These are phyloP conservation scores for Pocillopora grandis DNA, from an alignment of 92 coral and sea anemone species.

Conservation along the genomic window DNA sequence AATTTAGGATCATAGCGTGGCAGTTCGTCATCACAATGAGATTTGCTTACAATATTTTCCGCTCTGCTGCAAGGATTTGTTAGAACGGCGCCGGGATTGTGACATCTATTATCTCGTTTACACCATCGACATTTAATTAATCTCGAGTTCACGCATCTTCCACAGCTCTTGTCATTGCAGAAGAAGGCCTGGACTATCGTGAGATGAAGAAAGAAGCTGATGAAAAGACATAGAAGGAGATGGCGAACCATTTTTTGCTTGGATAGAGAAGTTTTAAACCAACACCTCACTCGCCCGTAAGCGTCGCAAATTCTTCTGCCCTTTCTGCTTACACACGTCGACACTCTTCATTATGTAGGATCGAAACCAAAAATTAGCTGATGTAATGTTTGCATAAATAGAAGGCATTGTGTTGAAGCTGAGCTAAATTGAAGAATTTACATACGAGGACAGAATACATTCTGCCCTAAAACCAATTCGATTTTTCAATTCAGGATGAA, in stretches of 20 bases:
- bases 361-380: neutral
- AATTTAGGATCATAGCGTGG: slow-evolving; percentile 44
- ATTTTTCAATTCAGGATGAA: too few species aligned
- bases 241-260: neutral
- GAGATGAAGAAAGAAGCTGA: neutral
- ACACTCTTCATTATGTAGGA: neutral
- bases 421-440: too few species aligned
- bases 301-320: neutral
- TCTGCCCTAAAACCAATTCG: too few species aligned
- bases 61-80: slow-evolving; percentile 52
- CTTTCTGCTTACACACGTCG: neutral
- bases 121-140: slow-evolving; percentile 60
- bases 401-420: too few species aligned
- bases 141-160: slow-evolving; percentile 6
- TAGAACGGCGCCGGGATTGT: slow-evolving; percentile 33
- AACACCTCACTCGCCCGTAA: neutral
- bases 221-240: neutral
- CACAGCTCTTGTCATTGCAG: neutral
- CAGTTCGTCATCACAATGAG: slow-evolving; percentile 11
- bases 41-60: slow-evolving; percentile 30
- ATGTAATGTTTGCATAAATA: too few species aligned
- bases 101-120: slow-evolving; percentile 50
- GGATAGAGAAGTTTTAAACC: neutral
- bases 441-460: too few species aligned
- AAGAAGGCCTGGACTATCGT: neutral